Evolutionary conservation across 2,888 invertebrate species (phyloP).

Genomic region (Copidosoma aretas): DNA sequence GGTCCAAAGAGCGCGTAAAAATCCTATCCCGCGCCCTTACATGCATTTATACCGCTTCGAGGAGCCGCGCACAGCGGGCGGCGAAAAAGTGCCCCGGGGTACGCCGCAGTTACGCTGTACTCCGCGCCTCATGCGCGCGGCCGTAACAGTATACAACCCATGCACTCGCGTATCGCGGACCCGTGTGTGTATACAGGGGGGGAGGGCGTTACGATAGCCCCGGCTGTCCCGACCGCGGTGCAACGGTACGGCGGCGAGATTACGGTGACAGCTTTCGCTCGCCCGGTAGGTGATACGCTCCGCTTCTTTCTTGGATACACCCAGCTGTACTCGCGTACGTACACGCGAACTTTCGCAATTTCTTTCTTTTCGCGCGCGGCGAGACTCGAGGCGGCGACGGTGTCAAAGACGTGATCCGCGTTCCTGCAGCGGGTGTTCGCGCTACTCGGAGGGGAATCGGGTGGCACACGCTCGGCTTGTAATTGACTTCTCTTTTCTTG

Average conservation of each 20-base stretch:
- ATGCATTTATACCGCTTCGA: too few species aligned
- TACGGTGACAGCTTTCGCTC: conserved; percentile 6
- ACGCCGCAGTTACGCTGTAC: not conserved
- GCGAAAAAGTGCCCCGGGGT: too few species aligned
- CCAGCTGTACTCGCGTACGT: too few species aligned
- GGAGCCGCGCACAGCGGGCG: too few species aligned
- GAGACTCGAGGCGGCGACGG: too few species aligned
- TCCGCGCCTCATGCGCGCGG: not conserved
- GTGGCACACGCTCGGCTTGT: too few species aligned
- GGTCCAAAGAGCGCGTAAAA: conserved; percentile 8
- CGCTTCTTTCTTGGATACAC: not conserved
- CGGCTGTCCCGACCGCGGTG: not conserved
- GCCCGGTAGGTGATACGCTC: conserved; percentile 21
- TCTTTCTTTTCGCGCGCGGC: too few species aligned
- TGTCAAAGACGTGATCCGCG: too few species aligned
- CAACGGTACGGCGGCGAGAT: conserved; percentile 27
- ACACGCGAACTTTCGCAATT: too few species aligned
- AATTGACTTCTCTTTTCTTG: too few species aligned
- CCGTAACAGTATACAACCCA: not conserved
- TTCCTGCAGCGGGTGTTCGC: too few species aligned
- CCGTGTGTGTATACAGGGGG: too few species aligned
- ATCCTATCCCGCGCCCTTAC: conserved; percentile 18
- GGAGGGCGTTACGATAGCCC: not conserved
- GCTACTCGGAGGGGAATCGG: conserved; percentile 8
- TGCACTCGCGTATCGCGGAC: not conserved